Base-by-base conservation (phyloP, 2,797 vertebrate genomes). In the Rhynchotus rufescens region DNA sequence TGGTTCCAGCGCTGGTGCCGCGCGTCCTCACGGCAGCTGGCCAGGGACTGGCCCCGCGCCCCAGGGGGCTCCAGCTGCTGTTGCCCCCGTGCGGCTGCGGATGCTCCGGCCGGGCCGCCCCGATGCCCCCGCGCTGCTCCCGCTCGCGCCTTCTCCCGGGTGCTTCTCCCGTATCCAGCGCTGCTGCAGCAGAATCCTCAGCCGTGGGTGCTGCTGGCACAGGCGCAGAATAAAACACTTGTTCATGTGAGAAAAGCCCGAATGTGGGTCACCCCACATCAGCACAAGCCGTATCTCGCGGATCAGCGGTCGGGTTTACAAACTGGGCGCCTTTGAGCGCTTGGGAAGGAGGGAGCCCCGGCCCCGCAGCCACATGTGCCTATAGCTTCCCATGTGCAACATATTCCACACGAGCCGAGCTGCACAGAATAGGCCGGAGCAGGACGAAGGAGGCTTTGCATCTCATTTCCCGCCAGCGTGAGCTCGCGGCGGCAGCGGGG, bases 211-310 rank as follows among this genome's bases (percentile, higher is more conserved):
- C 57, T 6, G 60, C 30, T 5, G 25, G 15, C 2, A 5, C 9
- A 40, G 28, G 62, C 75, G 36, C 49, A 30, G 23, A 86, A 80
- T 16, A 52, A 62, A 79, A 32, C 15, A 22, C 30, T 76, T 72
- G 54, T 42, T 22, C 65, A 40, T 12, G n/a, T 8, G 23, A 62
- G 44, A 65, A 86, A 76, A 77, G n/a, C 10, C 49, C 22, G n/a
- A 85, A 96, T 96, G 89, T 95, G 92, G 93, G 93, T 95, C 92
- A 94, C 4, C 0, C 2, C 45, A 78, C 84, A 84, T 94, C 95
- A 93, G 92, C 91, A 93, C 42, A 81, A 16, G 69, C 3, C 32
- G 1, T 96, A 96, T 96, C 96, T 95, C 80, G 89, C 44, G 38
- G 4, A 97, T 95, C 96, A 96, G 93, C 13, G 84, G 78, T 26